These are phyloP conservation scores for Merluccius polli DNA, from an alignment of 2,797 vertebrate species.

Conservation along the genomic window DNA sequence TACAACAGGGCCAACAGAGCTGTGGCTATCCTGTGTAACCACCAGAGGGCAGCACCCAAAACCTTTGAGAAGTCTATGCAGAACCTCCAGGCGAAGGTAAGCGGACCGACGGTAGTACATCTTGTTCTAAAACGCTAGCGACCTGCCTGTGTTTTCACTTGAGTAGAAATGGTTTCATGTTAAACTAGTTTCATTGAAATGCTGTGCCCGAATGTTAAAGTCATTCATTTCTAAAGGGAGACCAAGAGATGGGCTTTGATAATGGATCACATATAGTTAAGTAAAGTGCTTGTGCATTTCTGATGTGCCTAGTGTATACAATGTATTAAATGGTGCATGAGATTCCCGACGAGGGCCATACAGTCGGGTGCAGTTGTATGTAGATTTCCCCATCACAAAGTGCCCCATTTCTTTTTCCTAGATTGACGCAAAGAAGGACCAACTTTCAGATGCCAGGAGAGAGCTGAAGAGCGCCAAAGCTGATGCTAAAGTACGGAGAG, in stretches of 20 bases:
- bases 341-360: background rate
- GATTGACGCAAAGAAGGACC: constrained; percentile 98
- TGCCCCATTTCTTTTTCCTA: constrained; percentile 43
- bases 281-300: background rate
- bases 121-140: background rate
- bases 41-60: constrained; percentile 96
- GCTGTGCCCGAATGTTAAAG: background rate
- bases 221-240: background rate
- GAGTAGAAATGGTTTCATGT: background rate
- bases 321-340: background rate
- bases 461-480: constrained; percentile 96
- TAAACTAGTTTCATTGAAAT: background rate
- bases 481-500: constrained; percentile 92
- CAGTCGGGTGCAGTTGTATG: background rate
- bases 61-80: constrained; percentile 99
- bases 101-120: background rate
- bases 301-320: background rate
- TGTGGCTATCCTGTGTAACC: constrained; percentile 97
- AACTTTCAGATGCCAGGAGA: constrained; percentile 87
- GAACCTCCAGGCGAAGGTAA: constrained; percentile 92
- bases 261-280: background rate
- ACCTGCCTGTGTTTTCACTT: background rate
- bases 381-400: background rate
- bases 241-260: background rate
- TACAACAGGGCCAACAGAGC: constrained; percentile 98